A percentile compares a stretch with the other conserved stretches of the same genome.
Conservation (phyloP, 2,113 vertebrate genomes). For the Rhea pennata region DNA sequence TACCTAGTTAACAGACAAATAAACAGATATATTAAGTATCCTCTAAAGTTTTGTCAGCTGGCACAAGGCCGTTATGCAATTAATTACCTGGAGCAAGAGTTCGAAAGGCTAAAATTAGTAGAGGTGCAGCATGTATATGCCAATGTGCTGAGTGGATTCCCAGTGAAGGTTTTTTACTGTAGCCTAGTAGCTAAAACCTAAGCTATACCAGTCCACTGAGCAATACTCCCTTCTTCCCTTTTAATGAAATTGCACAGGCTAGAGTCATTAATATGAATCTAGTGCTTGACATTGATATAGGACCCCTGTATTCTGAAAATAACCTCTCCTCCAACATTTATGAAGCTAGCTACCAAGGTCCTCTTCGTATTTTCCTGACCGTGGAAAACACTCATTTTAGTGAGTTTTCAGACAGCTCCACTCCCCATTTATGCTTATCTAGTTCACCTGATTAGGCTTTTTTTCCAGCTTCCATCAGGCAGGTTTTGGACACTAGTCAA, state of each 20-base stretch:
- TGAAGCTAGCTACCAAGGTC: neutral
- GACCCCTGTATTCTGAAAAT: neutral
- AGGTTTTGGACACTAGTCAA: neutral
- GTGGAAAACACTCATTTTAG: neutral
- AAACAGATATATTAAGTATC: neutral
- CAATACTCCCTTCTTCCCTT: neutral
- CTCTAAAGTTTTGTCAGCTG: neutral
- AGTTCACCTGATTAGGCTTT: neutral
- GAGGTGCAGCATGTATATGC: neutral
- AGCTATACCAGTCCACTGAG: neutral
- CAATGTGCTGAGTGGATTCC: neutral
- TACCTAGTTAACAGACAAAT: neutral
- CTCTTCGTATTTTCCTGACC: neutral
- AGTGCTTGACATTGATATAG: neutral
- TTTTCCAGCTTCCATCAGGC: neutral
- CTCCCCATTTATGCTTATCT: neutral
- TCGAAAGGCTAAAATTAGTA: neutral
- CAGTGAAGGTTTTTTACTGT: neutral
- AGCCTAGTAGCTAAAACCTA: neutral
- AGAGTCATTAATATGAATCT: constrained; percentile 22
- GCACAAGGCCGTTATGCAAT: neutral
- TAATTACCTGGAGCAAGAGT: neutral
- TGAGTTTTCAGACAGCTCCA: neutral
- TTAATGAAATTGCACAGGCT: neutral
- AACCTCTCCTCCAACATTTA: neutral